A percentile compares a stretch with the other conserved stretches of the same genome.
phyloP scores from a whole-genome alignment of 2,888 invertebrate genomes.

The Amiota minor region DNA sequence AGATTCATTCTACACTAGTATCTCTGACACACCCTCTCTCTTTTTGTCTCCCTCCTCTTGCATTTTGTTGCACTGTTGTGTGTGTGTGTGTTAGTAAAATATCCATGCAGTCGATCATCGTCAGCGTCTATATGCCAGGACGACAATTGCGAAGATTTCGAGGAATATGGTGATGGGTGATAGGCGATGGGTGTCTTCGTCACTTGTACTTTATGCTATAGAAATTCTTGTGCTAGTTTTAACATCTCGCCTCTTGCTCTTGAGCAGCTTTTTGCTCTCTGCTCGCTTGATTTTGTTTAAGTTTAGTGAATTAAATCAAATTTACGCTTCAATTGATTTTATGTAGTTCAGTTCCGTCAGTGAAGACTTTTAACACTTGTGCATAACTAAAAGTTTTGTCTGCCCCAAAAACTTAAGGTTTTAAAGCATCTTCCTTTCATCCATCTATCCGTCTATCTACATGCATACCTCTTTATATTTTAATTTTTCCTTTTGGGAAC shows the following conservation, averaged over 20 bases:
- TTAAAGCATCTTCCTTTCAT: neutral
- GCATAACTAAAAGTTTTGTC: conserved; percentile 35
- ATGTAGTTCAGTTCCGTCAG: conserved; percentile 37
- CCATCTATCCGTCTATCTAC: neutral
- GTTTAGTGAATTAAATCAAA: conserved; percentile 58
- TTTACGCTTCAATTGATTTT: conserved; percentile 60
- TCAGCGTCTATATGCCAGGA: neutral
- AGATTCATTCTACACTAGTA: neutral
- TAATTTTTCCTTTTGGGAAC: neutral
- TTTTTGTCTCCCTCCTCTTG: too few relatives aligned
- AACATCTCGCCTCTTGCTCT: neutral
- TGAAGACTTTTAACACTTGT: conserved; percentile 34
- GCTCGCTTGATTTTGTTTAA: conserved; percentile 34
- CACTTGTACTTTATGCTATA: neutral
- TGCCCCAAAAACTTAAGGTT: neutral
- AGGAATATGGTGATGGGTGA: neutral
- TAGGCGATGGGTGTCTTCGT: neutral
- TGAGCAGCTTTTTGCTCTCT: neutral
- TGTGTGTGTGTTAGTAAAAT: neutral
- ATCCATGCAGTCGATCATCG: conserved; percentile 25
- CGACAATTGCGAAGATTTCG: conserved; percentile 5
- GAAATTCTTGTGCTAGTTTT: conserved; percentile 19
- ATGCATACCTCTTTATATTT: neutral
- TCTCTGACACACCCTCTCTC: too few relatives aligned
- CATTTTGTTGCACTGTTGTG: neutral